phyloP scores from a whole-genome alignment of 2,888 invertebrate species.

The Microctonus brassicae region DNA sequence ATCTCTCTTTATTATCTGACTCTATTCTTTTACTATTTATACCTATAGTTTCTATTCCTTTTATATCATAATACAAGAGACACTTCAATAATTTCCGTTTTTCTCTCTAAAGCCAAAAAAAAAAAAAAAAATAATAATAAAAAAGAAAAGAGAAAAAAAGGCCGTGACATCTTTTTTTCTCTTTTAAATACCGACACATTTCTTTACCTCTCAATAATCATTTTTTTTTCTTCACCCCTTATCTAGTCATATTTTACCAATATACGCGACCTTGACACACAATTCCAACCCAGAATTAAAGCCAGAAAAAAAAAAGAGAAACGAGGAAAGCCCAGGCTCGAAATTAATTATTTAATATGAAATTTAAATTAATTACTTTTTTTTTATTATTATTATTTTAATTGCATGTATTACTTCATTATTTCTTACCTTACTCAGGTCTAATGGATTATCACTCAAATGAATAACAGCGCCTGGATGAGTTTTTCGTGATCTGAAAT shows the following conservation, averaged over 20 bases:
- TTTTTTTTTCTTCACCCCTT: not conserved
- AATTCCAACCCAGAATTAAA: not conserved
- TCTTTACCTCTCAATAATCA: not conserved
- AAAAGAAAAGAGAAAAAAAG: not conserved
- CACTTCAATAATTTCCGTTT: not conserved
- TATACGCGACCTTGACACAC: not conserved
- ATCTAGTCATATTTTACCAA: not conserved
- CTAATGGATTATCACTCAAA: conserved; percentile 96
- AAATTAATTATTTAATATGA: conserved; percentile 2
- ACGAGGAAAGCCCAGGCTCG: not conserved
- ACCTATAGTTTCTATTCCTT: not conserved
- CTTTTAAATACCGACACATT: not conserved
- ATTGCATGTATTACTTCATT: no score
- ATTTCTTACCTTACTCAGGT: conserved; percentile 96
- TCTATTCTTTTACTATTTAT: not conserved
- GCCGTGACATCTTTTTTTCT: not conserved
- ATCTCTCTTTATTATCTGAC: not conserved
- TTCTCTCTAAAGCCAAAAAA: not conserved
- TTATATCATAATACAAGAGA: not conserved
- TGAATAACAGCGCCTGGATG: conserved; percentile 98
- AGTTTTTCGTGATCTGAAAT: conserved; percentile 89
- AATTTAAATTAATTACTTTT: not conserved
- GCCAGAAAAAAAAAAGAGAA: not conserved
- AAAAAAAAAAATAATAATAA: no score
- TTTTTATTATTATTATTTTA: no score